These are phyloP conservation scores for Pimpla rufipes DNA, from an alignment of 2,888 invertebrate species.

Conservation along the genomic window DNA sequence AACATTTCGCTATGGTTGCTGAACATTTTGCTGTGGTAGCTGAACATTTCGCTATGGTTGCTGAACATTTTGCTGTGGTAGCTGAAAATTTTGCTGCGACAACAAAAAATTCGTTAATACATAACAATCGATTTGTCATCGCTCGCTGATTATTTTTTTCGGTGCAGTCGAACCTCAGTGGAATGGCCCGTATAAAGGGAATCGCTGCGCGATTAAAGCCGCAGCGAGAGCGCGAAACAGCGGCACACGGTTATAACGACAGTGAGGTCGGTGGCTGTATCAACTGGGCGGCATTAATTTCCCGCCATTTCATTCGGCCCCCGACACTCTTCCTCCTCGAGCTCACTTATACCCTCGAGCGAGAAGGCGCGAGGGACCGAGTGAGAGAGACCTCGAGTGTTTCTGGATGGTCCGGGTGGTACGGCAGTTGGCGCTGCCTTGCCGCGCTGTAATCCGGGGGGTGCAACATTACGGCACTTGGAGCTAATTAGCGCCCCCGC, in stretches of 20 bases:
- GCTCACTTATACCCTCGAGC: conserved; percentile 36
- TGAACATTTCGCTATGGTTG: too few relatives aligned
- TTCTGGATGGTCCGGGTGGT: conserved; percentile 38
- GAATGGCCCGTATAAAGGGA: neutral
- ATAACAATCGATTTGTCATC: too few relatives aligned
- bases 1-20: too few relatives aligned
- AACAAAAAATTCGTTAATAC: too few relatives aligned
- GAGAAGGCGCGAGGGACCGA: conserved; percentile 9
- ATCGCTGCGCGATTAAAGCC: neutral
- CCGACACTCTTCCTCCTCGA: conserved; percentile 32
- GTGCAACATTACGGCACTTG: conserved; percentile 63
- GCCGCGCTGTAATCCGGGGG: conserved; percentile 46
- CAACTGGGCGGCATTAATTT: conserved; percentile 60
- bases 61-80: too few relatives aligned
- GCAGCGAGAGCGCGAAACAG: neutral
- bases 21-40: too few relatives aligned
- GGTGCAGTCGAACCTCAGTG: too few relatives aligned
- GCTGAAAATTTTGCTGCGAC: too few relatives aligned
- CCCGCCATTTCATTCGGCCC: conserved; percentile 47
- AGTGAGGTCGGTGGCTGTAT: conserved; percentile 42
- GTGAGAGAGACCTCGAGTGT: conserved; percentile 43
- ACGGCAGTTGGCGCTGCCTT: conserved; percentile 35
- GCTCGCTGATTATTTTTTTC: too few relatives aligned
- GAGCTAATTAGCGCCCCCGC: conserved; percentile 64
- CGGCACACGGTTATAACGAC: conserved; percentile 47